Evolutionary conservation across 2,113 vertebrate genomes (phyloP).

Genomic region (Tenrec ecaudatus): DNA sequence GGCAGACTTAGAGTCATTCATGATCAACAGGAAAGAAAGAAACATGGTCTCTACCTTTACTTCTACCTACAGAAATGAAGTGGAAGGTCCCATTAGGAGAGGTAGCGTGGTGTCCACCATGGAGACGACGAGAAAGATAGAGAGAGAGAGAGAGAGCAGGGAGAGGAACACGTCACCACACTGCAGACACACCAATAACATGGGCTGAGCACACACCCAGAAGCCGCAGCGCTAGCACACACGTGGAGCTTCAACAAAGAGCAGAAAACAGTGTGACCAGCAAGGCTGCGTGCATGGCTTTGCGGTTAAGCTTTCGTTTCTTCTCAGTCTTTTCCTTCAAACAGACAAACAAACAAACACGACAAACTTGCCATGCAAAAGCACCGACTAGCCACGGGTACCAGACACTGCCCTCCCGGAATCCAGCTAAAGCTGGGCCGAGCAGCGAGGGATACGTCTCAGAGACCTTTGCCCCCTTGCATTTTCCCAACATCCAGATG

Average conservation of each 20-base stretch:
- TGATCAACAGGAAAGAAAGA: conserved; percentile 82
- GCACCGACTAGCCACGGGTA: conserved; percentile 59
- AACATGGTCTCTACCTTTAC: conserved; percentile 95
- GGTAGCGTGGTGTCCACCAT: conserved; percentile 85
- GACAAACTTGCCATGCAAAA: conserved; percentile 82
- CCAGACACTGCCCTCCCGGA: conserved; percentile 52
- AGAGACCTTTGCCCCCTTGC: conserved; percentile 73
- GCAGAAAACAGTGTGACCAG: conserved; percentile 18
- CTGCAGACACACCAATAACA: conserved; percentile 62
- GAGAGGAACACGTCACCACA: conserved; percentile 80
- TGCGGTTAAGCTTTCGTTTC: conserved; percentile 63
- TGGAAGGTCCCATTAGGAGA: conserved; percentile 84
- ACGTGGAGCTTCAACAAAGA: conserved; percentile 71
- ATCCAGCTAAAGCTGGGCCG: conserved; percentile 58
- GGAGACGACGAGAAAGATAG: conserved; percentile 80
- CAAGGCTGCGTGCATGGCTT: background rate
- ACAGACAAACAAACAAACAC: conserved; percentile 40
- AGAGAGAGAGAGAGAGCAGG: conserved; percentile 77
- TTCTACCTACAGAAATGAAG: conserved; percentile 95
- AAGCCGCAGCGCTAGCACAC: conserved; percentile 41
- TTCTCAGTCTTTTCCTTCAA: conserved; percentile 52
- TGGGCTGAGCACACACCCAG: conserved; percentile 6
- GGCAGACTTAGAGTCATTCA: conserved; percentile 72
- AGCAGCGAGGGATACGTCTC: conserved; percentile 62
- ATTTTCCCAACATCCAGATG: conserved; percentile 72